Conservation (phyloP, 2,113 vertebrate genomes). For the Columba janthina region DNA sequence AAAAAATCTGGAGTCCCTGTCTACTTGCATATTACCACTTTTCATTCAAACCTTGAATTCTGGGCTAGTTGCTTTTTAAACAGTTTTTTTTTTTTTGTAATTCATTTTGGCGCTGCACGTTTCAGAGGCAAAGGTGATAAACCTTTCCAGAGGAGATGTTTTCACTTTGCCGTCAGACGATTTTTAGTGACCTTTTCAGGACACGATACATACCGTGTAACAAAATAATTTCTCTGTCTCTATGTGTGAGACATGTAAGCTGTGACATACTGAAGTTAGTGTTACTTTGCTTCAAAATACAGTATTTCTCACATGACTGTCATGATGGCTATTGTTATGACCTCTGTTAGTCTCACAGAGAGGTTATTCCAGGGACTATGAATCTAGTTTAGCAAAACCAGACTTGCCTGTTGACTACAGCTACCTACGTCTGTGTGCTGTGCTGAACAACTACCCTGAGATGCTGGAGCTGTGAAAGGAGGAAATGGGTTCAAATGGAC, state of each 20-base stretch:
- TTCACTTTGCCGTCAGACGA: neutral
- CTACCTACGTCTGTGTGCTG: neutral
- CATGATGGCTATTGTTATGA: neutral
- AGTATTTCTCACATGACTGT: neutral
- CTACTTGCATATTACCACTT: neutral
- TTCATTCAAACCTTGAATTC: neutral
- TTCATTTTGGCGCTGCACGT: neutral
- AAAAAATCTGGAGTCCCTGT: neutral
- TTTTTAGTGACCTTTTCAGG: slow-evolving; percentile 3
- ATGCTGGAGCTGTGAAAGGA: neutral
- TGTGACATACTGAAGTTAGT: neutral
- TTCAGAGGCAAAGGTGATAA: neutral
- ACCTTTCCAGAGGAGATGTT: neutral
- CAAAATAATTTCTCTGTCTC: neutral
- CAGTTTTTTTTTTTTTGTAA: neutral
- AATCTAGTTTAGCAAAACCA: neutral
- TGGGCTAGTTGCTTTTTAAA: neutral
- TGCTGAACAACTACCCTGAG: neutral
- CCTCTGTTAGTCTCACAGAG: neutral
- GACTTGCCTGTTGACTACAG: neutral
- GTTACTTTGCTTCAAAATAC: neutral
- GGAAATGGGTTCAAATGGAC: neutral
- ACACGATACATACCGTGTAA: neutral
- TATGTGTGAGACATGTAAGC: neutral
- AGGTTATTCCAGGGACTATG: neutral